Base-by-base conservation (phyloP, 2,888 invertebrate species). In the Chironomus tentans region DNA sequence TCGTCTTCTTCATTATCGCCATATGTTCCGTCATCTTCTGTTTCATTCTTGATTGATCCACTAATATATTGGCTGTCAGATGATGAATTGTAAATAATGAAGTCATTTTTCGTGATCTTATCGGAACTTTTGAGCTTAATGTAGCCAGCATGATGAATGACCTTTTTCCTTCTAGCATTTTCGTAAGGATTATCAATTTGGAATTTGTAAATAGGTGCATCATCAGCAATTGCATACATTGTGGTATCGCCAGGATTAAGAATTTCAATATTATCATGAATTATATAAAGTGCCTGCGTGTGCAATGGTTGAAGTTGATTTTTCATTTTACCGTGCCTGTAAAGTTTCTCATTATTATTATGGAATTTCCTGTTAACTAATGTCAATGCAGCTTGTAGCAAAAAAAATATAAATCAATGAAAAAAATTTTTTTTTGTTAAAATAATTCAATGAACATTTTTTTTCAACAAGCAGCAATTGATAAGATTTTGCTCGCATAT, bases 231-330 rank as follows among this genome's bases (percentile, higher is more conserved):
- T 79, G 87, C 87, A 78, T 88, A 88, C 78, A 87, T 87, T 7
- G 87, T 85, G 0, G 86, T 86, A 78, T 90, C 89, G 61, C 87
- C 86, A 0, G 89, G 86, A 74, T 90, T 88, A 56, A 88, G 86
- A 10, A 92, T 88, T 79, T 92, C 91, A 47, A 93, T 87, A 77
- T 91, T 92, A 79, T 92, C 90, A 79, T 91, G 90, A 7, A 91
- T 87, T 38, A 92, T 86, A 79, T 87, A 92, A 70, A 91, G 86
- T 62, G 91, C 85, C 61, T 89, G 88, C 0, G 88, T 85, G 56
- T 88, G 86, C 18, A 93, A 81, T 0, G 89, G 87, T 80, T 90
- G 88, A 0, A 82, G 77, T 38, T 77, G 70, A 28, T 80, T 76
- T 77, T 84, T 85, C 18, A 80, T 81, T 2, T 82, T 80, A 0